Percentiles rank a stretch among this genome's conserved stretches.
Conservation (phyloP, 1,140 invertebrate species). For the Bilobella aurantiaca region DNA sequence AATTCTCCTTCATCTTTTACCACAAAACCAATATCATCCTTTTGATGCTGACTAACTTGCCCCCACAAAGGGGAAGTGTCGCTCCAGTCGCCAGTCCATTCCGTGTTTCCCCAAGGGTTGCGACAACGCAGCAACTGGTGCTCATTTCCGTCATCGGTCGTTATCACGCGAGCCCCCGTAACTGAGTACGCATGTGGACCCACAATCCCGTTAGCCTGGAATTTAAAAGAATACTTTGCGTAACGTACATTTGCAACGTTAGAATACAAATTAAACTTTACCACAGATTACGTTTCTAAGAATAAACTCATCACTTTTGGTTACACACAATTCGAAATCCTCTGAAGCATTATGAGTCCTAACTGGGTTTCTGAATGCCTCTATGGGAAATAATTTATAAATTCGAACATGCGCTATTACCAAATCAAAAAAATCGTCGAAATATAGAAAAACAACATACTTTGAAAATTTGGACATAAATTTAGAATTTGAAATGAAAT, state of each 20-base stretch:
- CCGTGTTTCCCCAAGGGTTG: conserved; percentile 98
- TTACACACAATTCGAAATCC: no score
- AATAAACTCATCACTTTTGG: no score
- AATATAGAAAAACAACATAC: no score
- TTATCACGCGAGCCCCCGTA: neutral
- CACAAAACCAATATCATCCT: conserved; percentile 65
- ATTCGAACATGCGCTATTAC: no score
- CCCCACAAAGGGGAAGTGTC: conserved; percentile 77
- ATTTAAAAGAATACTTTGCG: no score
- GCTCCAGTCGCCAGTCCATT: conserved; percentile 93
- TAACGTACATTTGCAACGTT: neutral
- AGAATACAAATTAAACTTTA: neutral
- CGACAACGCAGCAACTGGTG: conserved; percentile 55
- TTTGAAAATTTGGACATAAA: no score
- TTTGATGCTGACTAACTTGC: conserved; percentile 48
- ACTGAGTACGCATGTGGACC: neutral
- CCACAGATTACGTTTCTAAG: no score
- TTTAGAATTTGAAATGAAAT: no score
- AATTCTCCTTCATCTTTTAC: conserved; percentile 74
- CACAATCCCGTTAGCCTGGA: neutral
- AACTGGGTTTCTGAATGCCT: no score
- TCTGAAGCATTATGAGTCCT: no score
- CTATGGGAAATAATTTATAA: no score
- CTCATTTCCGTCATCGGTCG: neutral
- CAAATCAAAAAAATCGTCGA: no score